These are phyloP conservation scores for Melitaea cinxia DNA, from an alignment of 1,140 invertebrate genomes.

Conservation along the genomic window DNA sequence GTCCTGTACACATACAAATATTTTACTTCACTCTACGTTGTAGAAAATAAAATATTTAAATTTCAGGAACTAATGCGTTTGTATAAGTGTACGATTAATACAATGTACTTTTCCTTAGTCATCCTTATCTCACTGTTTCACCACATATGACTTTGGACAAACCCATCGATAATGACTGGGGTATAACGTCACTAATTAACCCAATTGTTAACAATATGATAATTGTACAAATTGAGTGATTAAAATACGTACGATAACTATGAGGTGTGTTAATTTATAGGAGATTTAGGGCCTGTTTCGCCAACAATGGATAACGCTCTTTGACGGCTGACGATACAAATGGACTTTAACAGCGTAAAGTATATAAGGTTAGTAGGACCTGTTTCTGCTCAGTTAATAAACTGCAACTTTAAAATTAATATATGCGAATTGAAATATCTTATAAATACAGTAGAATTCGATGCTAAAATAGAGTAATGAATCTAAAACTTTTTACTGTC, in stretches of 20 bases:
- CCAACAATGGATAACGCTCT: too few species aligned
- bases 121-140: constrained; percentile 9
- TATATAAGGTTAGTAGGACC: too few species aligned
- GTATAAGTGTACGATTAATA: not conserved
- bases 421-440: too few species aligned
- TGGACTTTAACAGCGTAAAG: constrained; percentile 4
- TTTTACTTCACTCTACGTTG: not conserved
- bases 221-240: constrained; percentile 4
- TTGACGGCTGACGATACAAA: too few species aligned
- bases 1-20: too few species aligned
- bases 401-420: too few species aligned
- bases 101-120: constrained; percentile 7
- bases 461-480: too few species aligned
- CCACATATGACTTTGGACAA: constrained; percentile 5
- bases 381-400: too few species aligned
- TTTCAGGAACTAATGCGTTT: not conserved
- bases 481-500: too few species aligned
- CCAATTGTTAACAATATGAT: constrained; percentile 1
- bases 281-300: too few species aligned
- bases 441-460: too few species aligned
- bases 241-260: not conserved
- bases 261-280: constrained; percentile 19
- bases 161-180: constrained; percentile 1
- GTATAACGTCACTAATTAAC: not conserved
- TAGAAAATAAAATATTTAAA: not conserved